Evolutionary conservation across 2,797 vertebrate species (phyloP).

Genomic region (Ctenopoma multispine): DNA sequence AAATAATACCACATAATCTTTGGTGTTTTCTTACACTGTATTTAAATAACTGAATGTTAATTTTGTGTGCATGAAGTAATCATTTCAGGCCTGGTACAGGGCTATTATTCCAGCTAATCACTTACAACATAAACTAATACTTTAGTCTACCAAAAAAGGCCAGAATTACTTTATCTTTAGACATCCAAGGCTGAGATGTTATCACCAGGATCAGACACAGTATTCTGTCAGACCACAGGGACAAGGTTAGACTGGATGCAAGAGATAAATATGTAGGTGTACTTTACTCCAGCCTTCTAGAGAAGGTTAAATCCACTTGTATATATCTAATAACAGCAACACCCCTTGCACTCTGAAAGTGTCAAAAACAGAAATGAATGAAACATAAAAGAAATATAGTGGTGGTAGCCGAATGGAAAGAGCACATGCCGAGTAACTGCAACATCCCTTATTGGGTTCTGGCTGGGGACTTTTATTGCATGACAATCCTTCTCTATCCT

Average conservation of each 20-base stretch:
- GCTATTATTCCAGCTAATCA: too few relatives aligned
- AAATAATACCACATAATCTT: too few relatives aligned
- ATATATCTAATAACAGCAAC: conserved; percentile 6
- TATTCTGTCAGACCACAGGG: conserved; percentile 37
- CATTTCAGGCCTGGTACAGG: too few relatives aligned
- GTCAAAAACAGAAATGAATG: conserved; percentile 6
- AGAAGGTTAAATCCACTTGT: conserved; percentile 44
- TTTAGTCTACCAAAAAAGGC: neutral
- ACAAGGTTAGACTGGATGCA: conserved; percentile 46
- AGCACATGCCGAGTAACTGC: too few relatives aligned
- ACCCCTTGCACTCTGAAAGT: neutral
- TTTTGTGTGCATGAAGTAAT: too few relatives aligned
- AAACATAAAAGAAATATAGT: conserved; percentile 7
- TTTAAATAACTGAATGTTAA: too few relatives aligned
- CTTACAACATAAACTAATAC: neutral
- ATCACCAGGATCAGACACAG: conserved; percentile 35
- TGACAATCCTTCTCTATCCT: too few relatives aligned
- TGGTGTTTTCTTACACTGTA: too few relatives aligned
- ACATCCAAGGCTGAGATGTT: conserved; percentile 42
- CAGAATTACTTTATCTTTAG: conserved; percentile 28
- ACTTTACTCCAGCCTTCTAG: conserved; percentile 17
- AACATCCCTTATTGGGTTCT: too few relatives aligned
- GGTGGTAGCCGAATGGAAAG: too few relatives aligned
- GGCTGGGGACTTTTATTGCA: too few relatives aligned
- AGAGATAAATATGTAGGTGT: conserved; percentile 38